Evolutionary conservation across 2,888 invertebrate genomes (phyloP).

Genomic region (Tipula unca): DNA sequence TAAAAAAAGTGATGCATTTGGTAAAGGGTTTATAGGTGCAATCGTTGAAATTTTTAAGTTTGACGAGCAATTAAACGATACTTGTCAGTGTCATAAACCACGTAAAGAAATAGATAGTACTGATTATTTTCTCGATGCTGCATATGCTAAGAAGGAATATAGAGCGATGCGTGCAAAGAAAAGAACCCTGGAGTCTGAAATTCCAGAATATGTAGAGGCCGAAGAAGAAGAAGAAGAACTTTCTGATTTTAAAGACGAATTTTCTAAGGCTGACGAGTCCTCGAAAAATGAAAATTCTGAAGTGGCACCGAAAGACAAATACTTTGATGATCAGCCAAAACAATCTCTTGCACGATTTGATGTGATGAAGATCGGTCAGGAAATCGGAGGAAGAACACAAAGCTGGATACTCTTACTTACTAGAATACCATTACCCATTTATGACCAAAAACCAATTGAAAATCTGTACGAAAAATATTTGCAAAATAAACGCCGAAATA

Average conservation of each 20-base stretch:
- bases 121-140: not conserved
- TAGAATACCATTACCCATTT: not conserved
- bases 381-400: not conserved
- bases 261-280: too few species aligned
- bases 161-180: not conserved
- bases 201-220: not conserved
- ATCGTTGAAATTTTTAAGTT: not conserved
- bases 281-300: too few species aligned
- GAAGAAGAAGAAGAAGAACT: not conserved
- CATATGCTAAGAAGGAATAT: not conserved
- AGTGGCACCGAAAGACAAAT: not conserved
- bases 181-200: not conserved
- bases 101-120: too few species aligned
- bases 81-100: not conserved
- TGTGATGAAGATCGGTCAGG: not conserved
- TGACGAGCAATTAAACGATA: too few species aligned
- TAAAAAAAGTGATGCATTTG: not conserved
- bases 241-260: too few species aligned
- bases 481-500: not conserved
- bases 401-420: not conserved
- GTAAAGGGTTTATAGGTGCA: not conserved
- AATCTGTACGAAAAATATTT: not conserved
- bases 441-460: not conserved
- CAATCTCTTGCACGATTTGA: not conserved
- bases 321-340: not conserved